Base-by-base conservation (phyloP, 2,797 vertebrate species). In the Aplochiton taeniatus region DNA sequence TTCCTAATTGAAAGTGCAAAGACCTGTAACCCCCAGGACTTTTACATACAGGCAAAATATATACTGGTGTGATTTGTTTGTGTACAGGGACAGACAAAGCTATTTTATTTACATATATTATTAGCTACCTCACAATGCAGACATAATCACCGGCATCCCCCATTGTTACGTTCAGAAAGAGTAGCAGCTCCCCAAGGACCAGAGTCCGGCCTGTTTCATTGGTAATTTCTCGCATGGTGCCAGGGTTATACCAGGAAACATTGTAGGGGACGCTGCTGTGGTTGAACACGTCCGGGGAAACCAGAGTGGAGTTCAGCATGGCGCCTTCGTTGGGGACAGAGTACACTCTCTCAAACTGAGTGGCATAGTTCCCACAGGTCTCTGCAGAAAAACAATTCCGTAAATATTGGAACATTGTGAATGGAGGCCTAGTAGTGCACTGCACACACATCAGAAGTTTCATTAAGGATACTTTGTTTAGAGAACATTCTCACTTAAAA, bases 271-370 rank as follows among this genome's bases (percentile, higher is more conserved):
- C 18, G 0, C 16, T 0, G 5, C 16, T 31, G 20, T 74, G 67
- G 73, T 85, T 4, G 19, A 89, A 81, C 69, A 84, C 54, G 0
- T 62, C 20, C 0, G 64, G 66, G 47, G 75, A 58, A 1, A 84
- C 46, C 69, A 89, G 65, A 4, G 79, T 82, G 81, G 77, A 89
- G 4, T 79, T 84, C 14, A 92, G 70, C 86, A 89, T 85, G 1
- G 78, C 85, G 55, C 75, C 17, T 0, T 91, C 84, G 0, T 88
- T 90, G 0, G 87, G 85, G 8, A 89, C 82, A 0, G 87, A 86
- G 76, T 19, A 90, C 4, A 83, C 70, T 0, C 63, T 58, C 0
- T 80, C 75, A 61, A 81, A 84, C 66, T 77, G 55, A 8, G 55
- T 13, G 0, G 0, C 0, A 67, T 75, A 75, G 75, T 85, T 44